phyloP scores from a whole-genome alignment of 1,140 invertebrate genomes.

The Halictus rubicundus region DNA sequence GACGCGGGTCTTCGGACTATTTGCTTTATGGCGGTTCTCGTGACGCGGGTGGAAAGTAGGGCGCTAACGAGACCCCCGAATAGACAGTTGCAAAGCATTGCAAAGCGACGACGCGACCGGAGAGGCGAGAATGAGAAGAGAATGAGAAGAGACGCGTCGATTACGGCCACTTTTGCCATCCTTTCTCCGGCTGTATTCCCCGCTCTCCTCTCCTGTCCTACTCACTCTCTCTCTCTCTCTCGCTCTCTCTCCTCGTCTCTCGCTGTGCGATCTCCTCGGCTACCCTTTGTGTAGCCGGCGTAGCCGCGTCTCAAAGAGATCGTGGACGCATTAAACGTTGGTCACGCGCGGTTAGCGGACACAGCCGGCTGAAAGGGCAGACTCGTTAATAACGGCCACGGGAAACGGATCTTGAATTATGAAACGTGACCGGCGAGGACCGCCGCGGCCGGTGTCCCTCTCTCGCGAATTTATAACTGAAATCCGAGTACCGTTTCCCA shows the following conservation, averaged over 20 bases:
- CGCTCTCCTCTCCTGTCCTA: too few relatives aligned
- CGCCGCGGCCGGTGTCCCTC: too few relatives aligned
- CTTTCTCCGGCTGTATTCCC: neutral
- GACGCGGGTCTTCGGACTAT: neutral
- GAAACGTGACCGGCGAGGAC: neutral
- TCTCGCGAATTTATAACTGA: conserved; percentile 33
- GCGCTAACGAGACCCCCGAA: conserved; percentile 9
- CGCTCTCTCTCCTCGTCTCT: neutral
- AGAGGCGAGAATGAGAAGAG: too few relatives aligned
- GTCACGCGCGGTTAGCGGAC: conserved; percentile 1
- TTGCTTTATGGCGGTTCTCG: neutral
- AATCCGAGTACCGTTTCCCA: conserved; percentile 2
- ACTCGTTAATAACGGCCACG: neutral
- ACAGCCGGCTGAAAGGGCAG: neutral
- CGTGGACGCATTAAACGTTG: conserved; percentile 10
- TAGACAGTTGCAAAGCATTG: neutral
- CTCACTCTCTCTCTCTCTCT: neutral
- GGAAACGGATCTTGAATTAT: conserved; percentile 38
- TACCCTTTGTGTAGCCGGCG: neutral
- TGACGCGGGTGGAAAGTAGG: neutral
- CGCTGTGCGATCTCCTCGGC: neutral
- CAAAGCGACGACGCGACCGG: too few relatives aligned
- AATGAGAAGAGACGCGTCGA: neutral
- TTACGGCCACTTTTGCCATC: neutral
- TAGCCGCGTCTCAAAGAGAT: neutral